These are phyloP conservation scores for Cricetomys ansorgei DNA, from an alignment of 2,113 vertebrate genomes.

Conservation along the genomic window DNA sequence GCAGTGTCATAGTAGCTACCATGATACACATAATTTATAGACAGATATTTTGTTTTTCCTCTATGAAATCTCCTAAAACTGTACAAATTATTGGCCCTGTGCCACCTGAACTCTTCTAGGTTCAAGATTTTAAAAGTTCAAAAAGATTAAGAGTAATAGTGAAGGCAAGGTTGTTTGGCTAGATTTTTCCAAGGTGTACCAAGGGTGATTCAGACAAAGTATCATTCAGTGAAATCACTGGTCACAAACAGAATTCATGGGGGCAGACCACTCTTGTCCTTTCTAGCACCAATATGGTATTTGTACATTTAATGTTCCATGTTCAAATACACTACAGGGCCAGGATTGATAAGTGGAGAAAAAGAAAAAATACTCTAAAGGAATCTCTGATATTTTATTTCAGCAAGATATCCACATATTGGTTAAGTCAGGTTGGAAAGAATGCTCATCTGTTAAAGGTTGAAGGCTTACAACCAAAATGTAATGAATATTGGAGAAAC, in stretches of 20 bases:
- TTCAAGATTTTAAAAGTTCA: background rate
- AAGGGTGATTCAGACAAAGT: accelerated
- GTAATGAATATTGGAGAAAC: background rate
- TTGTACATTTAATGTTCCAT: background rate
- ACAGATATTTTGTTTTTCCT: background rate
- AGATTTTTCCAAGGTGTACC: accelerated
- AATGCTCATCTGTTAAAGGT: background rate
- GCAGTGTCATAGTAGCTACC: background rate
- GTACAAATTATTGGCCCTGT: background rate
- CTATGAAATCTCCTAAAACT: background rate
- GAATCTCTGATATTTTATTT: background rate
- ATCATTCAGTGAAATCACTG: background rate
- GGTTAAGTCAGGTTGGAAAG: background rate
- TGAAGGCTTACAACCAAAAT: background rate
- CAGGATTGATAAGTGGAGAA: background rate
- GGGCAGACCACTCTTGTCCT: background rate
- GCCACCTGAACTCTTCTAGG: background rate
- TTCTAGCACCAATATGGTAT: background rate
- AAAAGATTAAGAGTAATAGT: background rate
- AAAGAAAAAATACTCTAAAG: background rate
- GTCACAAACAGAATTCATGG: background rate
- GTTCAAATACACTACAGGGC: background rate
- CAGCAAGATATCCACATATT: background rate
- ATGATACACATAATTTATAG: background rate
- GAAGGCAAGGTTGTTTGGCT: background rate